Evolutionary conservation across 2,113 vertebrate species (phyloP).

Genomic region (Oceanodroma tethys): DNA sequence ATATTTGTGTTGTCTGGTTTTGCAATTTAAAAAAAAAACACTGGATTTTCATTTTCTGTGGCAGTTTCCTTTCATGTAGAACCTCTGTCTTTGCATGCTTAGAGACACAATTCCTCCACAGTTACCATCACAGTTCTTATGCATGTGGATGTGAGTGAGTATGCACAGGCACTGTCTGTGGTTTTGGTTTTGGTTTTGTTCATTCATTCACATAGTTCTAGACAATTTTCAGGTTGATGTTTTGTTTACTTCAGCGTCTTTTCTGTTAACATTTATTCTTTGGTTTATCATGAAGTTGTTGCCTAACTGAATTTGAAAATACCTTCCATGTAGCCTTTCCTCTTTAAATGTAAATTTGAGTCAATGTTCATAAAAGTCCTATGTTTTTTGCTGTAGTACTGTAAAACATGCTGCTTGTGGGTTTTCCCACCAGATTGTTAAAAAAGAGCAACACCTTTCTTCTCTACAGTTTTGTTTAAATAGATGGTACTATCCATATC

Average conservation of each 20-base stretch:
- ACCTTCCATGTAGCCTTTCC: background rate
- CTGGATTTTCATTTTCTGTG: background rate
- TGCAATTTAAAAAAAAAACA: background rate
- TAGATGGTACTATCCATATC: background rate
- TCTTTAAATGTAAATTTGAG: background rate
- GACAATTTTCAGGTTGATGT: background rate
- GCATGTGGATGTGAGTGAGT: background rate
- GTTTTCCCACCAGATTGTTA: background rate
- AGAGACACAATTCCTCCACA: background rate
- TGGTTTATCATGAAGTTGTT: background rate
- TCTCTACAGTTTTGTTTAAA: background rate
- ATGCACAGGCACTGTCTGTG: background rate
- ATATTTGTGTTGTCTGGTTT: background rate
- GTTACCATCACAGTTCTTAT: background rate
- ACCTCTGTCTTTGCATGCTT: constrained; percentile 11
- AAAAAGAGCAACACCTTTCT: background rate
- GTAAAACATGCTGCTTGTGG: background rate
- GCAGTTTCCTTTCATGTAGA: background rate
- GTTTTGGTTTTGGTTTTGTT: background rate
- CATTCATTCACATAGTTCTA: background rate
- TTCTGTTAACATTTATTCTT: background rate
- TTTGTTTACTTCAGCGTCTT: background rate
- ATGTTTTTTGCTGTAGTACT: background rate
- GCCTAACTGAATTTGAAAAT: background rate
- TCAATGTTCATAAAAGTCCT: background rate